phyloP scores from a whole-genome alignment of 2,797 vertebrate genomes.

The Gambelia wislizenii region DNA sequence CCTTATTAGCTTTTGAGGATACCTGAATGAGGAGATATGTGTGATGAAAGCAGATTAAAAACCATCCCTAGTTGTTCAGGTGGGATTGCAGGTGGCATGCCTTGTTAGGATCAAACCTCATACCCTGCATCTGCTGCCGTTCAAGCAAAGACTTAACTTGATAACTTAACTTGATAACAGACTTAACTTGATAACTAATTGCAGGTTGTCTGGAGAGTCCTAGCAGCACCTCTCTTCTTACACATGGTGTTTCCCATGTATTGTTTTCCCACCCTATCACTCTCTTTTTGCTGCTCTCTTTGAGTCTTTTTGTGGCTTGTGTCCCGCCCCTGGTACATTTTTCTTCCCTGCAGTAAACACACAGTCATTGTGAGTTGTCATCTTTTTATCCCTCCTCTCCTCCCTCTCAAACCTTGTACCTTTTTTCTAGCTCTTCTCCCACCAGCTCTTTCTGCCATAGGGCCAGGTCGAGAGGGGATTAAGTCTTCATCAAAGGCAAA shows the following conservation, averaged over 20 bases:
- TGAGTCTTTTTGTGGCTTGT: fast-evolving
- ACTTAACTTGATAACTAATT: not conserved
- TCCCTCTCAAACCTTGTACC: no score
- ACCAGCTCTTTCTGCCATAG: not conserved
- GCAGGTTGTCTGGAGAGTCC: not conserved
- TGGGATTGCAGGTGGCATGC: fast-evolving
- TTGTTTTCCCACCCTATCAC: fast-evolving
- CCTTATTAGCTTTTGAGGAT: not conserved
- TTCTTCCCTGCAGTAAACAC: not conserved
- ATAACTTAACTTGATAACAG: no score
- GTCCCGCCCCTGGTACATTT: no score
- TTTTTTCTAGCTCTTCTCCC: not conserved
- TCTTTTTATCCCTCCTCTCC: fast-evolving
- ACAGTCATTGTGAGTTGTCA: fast-evolving
- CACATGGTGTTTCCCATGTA: fast-evolving
- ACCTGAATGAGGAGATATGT: no score
- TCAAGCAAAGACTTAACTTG: not conserved
- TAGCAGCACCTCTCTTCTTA: not conserved
- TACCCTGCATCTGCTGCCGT: not conserved
- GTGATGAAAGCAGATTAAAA: not conserved
- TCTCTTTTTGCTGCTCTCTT: not conserved
- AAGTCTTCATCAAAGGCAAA: not conserved
- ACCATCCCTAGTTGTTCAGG: not conserved
- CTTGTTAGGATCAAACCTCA: not conserved
- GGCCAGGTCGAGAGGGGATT: not conserved